These are phyloP conservation scores for Tragelaphus buxtoni DNA, from an alignment of 2,113 vertebrate genomes.

Conservation along the genomic window DNA sequence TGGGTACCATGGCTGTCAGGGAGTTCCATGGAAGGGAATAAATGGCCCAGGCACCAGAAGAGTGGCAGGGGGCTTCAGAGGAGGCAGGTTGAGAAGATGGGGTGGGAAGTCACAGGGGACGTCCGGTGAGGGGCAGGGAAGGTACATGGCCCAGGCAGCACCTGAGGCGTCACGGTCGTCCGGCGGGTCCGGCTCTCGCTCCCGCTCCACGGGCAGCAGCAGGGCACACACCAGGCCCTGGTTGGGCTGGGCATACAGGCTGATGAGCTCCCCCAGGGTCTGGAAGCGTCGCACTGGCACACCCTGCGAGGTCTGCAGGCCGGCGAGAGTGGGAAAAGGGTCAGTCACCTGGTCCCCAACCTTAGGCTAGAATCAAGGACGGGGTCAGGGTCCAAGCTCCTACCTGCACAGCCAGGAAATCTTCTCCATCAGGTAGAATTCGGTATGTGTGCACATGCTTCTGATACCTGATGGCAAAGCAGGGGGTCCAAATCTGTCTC, in stretches of 20 bases:
- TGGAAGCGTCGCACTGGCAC: conserved; percentile 95
- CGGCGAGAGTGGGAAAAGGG: neutral
- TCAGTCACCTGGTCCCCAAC: neutral
- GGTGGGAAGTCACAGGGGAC: neutral
- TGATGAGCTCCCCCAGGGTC: conserved; percentile 91
- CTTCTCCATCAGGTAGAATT: conserved; percentile 95
- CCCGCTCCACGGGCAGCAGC: conserved; percentile 91
- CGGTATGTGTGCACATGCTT: conserved; percentile 98
- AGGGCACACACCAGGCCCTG: conserved; percentile 96
- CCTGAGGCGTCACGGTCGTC: conserved; percentile 95
- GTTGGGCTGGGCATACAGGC: conserved; percentile 93
- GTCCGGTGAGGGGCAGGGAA: neutral
- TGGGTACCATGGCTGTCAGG: neutral
- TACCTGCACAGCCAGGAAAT: conserved; percentile 96
- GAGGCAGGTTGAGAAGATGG: neutral
- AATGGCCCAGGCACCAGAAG: neutral
- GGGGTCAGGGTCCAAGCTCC: neutral
- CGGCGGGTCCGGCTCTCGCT: conserved; percentile 81
- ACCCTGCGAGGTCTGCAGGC: conserved; percentile 91
- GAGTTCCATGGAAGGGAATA: neutral
- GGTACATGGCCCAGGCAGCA: conserved; percentile 42
- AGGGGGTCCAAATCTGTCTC: neutral
- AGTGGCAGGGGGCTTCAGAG: neutral
- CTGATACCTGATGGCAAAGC: conserved; percentile 87
- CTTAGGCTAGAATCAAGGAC: neutral